Evolutionary conservation across 2,888 invertebrate genomes (phyloP).

Genomic region (Coleophora flavipennella): DNA sequence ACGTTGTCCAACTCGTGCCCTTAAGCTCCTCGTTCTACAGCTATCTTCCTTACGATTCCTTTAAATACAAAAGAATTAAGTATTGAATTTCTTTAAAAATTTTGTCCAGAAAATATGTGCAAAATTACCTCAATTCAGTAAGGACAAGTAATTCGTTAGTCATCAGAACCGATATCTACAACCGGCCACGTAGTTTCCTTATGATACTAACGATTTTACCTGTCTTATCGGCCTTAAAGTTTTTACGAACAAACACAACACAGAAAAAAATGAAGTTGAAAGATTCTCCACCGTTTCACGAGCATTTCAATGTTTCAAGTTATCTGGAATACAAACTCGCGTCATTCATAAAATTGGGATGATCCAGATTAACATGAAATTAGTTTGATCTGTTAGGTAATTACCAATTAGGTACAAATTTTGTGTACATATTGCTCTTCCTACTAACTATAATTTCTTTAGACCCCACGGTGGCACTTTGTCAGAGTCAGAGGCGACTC

Average conservation of each 20-base stretch:
- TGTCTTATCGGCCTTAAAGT: background rate
- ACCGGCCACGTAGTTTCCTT: slow-evolving; percentile 60
- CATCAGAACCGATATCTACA: slow-evolving; percentile 33
- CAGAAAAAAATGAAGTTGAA: too few species aligned
- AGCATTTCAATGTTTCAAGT: too few species aligned
- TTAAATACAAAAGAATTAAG: slow-evolving; percentile 57
- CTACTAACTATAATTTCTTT: too few species aligned
- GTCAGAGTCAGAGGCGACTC: slow-evolving; percentile 60
- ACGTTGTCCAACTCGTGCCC: slow-evolving; percentile 77
- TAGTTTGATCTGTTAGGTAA: too few species aligned
- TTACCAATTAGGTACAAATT: too few species aligned
- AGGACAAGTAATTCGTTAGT: slow-evolving; percentile 22
- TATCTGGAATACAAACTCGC: too few species aligned
- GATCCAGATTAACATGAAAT: too few species aligned
- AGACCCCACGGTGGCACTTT: too few species aligned
- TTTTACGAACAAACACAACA: too few species aligned
- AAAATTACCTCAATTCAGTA: slow-evolving; percentile 6
- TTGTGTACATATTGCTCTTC: too few species aligned
- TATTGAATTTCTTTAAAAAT: slow-evolving; percentile 17
- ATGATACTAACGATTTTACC: slow-evolving; percentile 27
- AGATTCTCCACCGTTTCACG: too few species aligned
- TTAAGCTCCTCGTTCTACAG: slow-evolving; percentile 83
- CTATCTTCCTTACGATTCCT: slow-evolving; percentile 74
- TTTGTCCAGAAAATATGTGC: slow-evolving; percentile 40
- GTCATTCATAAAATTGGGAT: too few species aligned